A percentile compares a stretch with the other conserved stretches of the same genome.
These are phyloP conservation scores for Cephalotes varians DNA, from an alignment of 2,888 invertebrate genomes.

Conservation along the genomic window DNA sequence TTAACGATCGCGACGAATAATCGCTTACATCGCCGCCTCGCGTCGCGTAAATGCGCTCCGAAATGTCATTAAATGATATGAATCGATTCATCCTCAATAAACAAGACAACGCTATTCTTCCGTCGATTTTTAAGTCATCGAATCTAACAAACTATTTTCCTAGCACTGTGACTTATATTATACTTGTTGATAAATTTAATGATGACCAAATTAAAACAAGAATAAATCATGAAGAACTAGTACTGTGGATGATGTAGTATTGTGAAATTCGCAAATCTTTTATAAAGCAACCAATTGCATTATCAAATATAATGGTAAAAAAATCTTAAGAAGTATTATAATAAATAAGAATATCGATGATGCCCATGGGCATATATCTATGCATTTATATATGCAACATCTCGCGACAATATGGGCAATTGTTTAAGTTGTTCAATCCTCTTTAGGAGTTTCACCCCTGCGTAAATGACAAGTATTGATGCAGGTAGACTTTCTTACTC, in stretches of 20 bases:
- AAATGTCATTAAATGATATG: conserved; percentile 57
- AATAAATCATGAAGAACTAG: background rate
- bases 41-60: background rate
- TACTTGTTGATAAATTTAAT: background rate
- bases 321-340: background rate
- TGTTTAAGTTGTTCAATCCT: background rate
- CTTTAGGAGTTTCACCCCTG: background rate
- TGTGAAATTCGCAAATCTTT: background rate
- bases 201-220: background rate
- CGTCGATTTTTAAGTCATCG: conserved; percentile 78
- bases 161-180: background rate
- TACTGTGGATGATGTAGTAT: background rate
- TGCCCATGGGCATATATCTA: background rate
- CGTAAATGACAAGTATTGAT: conserved; percentile 36
- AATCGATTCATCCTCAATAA: conserved; percentile 66
- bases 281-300: background rate
- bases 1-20: conserved; percentile 36
- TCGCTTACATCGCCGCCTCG: background rate
- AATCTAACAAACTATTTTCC: background rate
- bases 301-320: background rate
- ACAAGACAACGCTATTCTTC: conserved; percentile 75
- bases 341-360: background rate
- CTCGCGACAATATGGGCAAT: background rate
- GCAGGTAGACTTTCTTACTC: conserved; percentile 24
- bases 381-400: too few relatives aligned